These are phyloP conservation scores for Leucoraja ocellata DNA, from an alignment of 2,797 vertebrate species.

Conservation along the genomic window DNA sequence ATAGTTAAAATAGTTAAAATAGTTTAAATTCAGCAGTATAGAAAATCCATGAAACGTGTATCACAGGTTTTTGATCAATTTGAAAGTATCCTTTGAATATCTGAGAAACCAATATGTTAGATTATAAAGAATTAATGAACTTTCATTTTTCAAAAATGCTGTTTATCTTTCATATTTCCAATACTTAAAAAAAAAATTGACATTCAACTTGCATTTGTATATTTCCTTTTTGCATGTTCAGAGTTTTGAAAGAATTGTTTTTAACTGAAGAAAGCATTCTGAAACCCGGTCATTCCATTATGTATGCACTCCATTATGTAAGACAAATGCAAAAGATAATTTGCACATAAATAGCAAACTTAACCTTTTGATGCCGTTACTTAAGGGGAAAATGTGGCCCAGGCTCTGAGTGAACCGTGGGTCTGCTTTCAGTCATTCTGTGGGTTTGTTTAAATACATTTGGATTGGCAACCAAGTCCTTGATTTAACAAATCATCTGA, in stretches of 20 bases:
- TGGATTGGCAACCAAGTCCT: not conserved
- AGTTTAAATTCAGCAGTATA: not conserved
- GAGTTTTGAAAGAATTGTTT: not conserved
- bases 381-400: not conserved
- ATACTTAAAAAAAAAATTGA: too few species aligned
- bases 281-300: not conserved
- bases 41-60: not conserved
- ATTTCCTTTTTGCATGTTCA: not conserved
- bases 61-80: not conserved
- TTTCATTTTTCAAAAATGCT: not conserved
- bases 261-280: not conserved
- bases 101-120: not conserved
- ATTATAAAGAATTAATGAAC: not conserved
- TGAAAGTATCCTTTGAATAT: not conserved
- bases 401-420: not conserved
- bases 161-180: too few species aligned
- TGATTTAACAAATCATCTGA: not conserved
- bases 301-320: not conserved
- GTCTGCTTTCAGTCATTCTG: not conserved
- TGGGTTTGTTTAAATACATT: not conserved
- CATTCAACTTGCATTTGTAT: not conserved
- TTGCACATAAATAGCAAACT: not conserved
- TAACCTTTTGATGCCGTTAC: not conserved
- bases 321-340: not conserved
- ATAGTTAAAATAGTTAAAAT: not conserved